Base-by-base conservation (phyloP, 2,113 vertebrate species). In the Melanotaenia duboulayi region DNA sequence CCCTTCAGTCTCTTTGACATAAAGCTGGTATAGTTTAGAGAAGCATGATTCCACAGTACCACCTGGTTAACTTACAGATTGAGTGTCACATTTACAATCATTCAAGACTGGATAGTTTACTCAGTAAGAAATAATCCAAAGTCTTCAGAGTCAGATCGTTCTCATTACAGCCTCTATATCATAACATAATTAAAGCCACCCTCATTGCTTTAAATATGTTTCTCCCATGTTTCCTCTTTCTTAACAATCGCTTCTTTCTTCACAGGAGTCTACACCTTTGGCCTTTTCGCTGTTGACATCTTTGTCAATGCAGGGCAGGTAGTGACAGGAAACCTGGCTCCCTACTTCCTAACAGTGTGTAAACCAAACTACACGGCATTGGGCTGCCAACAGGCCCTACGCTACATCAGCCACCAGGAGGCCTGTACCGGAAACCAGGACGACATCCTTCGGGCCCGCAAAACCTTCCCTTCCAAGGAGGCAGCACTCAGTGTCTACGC, bases 391-490 rank as follows among this genome's bases (percentile, higher is more conserved):
- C 96, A 98, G 83, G 95, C 96, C 0, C 95, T 96, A 25, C 96
- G 97, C 1, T 99, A 99, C 92, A 96, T 99, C 94, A 97, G 95
- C 87, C 96, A 96, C 50, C 95, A 95, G 79, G 95, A 99, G 75
- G 96, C 97, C 24, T 99, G 97, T 89, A 98, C 97, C 0, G 98
- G 98, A 67, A 97, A 98, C 83, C 95, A 94, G 74, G 97, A 98
- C 11, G 96, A 98, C 84, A 95, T 99, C 82, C 91, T 95, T 77
- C 93, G 93, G 57, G 98, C 97, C 42, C 95, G 98, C 81, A 99
- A 99, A 86, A 97, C 97, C 55, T 99, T 99, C 78, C 98, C 98
- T n/a, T 99, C 97, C 88, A 99, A 99, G 95, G 98, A 99, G 89
- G 97, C 98, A 0, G 98, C 97, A 0, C 96, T 99, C 78, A 99